Conservation (phyloP, 2,888 invertebrate species). For the Plutella xylostella region DNA sequence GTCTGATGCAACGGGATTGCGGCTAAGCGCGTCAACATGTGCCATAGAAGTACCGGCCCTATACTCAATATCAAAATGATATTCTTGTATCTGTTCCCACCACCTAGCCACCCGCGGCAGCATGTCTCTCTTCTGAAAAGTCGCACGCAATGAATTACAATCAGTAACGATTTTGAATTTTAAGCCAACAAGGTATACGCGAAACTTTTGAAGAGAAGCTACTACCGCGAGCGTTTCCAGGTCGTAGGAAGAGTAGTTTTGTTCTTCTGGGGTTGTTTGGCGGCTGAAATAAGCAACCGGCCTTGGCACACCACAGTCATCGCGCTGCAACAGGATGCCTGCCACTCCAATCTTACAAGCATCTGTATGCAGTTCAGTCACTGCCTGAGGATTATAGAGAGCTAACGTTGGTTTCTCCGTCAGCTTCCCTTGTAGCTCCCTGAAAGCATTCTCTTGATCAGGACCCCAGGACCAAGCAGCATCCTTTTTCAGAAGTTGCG, state of each 20-base stretch:
- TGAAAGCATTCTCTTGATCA: conserved; percentile 20
- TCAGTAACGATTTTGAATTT: conserved; percentile 1
- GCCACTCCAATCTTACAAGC: no score
- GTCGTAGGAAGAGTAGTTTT: not conserved
- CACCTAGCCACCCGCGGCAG: conserved; percentile 1
- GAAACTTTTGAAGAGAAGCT: conserved; percentile 2
- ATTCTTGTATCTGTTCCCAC: conserved; percentile 9
- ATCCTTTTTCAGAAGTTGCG: conserved; percentile 17
- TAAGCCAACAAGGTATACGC: conserved; percentile 2
- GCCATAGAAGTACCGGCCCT: no score
- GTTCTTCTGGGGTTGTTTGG: conserved; percentile 2
- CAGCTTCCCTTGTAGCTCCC: conserved; percentile 19
- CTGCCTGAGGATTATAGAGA: conserved; percentile 21
- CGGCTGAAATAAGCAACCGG: conserved; percentile 6
- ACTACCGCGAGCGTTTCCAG: conserved; percentile 6
- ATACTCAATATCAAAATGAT: conserved; percentile 13
- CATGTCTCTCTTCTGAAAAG: conserved; percentile 3
- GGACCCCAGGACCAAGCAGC: conserved; percentile 17
- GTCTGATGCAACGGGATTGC: not conserved
- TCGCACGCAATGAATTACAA: conserved; percentile 1
- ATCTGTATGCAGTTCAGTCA: conserved; percentile 7
- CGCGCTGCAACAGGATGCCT: conserved; percentile 4
- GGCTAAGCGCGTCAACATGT: no score
- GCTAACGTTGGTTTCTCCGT: conserved; percentile 23
- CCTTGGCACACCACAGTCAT: conserved; percentile 2